phyloP scores from a whole-genome alignment of 2,888 invertebrate species.

The Myopa tessellatipennis region DNA sequence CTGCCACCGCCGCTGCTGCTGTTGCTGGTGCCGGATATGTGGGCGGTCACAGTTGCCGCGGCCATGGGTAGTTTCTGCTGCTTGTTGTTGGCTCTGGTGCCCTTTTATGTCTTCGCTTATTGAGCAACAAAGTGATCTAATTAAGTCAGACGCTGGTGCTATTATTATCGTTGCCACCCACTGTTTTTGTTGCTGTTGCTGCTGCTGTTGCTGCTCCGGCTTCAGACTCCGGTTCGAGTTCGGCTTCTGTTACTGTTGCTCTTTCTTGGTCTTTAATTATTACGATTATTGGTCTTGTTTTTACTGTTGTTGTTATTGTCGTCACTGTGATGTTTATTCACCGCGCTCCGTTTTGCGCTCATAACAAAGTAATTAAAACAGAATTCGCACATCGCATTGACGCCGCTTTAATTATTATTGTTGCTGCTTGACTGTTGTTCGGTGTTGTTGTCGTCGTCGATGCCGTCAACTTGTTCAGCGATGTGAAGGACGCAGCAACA shows the following conservation, averaged over 20 bases:
- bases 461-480: too few species aligned
- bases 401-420: slow-evolving; percentile 23
- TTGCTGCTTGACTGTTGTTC: slow-evolving; percentile 1
- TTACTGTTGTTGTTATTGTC: slow-evolving; percentile 33
- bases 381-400: not conserved
- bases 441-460: not conserved
- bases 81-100: slow-evolving; percentile 19
- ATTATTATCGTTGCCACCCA: slow-evolving; percentile 22
- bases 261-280: slow-evolving; percentile 4
- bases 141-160: slow-evolving; percentile 18
- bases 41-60: slow-evolving; percentile 55
- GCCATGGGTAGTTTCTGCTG: slow-evolving; percentile 51
- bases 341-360: not conserved
- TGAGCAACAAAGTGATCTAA: slow-evolving; percentile 39
- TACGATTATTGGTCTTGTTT: slow-evolving; percentile 30
- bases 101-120: slow-evolving; percentile 14
- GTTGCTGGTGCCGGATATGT: slow-evolving; percentile 41
- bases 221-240: not conserved
- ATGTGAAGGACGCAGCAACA: too few species aligned
- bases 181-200: slow-evolving; percentile 35
- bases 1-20: slow-evolving; percentile 24
- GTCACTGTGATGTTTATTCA: not conserved
- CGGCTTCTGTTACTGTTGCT: slow-evolving; percentile 40
- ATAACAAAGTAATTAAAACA: not conserved
- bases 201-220: slow-evolving; percentile 23